These are phyloP conservation scores for Rhagoletis zephyria DNA, from an alignment of 1,140 invertebrate species.

Conservation along the genomic window DNA sequence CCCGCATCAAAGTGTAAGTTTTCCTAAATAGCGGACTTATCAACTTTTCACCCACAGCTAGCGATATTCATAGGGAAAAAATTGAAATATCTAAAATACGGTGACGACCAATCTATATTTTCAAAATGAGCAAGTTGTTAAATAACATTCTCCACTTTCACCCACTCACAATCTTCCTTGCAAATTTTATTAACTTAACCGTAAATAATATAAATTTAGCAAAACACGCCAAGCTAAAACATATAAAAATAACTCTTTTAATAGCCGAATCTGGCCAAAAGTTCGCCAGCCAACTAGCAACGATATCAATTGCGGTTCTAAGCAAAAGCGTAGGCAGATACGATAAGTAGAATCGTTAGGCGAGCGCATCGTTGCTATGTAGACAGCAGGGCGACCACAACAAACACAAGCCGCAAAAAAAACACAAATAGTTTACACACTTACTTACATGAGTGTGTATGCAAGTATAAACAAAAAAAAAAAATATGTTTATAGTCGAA, in stretches of 20 bases:
- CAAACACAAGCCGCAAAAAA: background rate
- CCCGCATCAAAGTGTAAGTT: no score
- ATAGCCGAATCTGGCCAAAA: background rate
- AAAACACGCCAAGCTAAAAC: background rate
- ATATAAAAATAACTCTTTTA: no score
- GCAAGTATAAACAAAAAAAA: background rate
- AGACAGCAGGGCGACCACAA: constrained; percentile 27
- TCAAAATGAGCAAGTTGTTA: no score
- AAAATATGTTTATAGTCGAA: background rate
- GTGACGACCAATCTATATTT: no score
- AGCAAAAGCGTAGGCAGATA: no score
- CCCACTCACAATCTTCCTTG: background rate
- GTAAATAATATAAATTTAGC: background rate
- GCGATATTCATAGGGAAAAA: no score
- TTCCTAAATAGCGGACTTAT: no score
- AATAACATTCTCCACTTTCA: background rate
- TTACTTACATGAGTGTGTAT: background rate
- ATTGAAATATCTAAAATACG: no score
- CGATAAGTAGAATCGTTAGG: background rate
- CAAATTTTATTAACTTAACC: background rate
- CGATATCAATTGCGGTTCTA: no score
- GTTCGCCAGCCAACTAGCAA: background rate
- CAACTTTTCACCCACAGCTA: no score
- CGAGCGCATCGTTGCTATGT: background rate
- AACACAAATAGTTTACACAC: background rate